phyloP scores from a whole-genome alignment of 2,888 invertebrate genomes.

The Melinopterus prodromus region DNA sequence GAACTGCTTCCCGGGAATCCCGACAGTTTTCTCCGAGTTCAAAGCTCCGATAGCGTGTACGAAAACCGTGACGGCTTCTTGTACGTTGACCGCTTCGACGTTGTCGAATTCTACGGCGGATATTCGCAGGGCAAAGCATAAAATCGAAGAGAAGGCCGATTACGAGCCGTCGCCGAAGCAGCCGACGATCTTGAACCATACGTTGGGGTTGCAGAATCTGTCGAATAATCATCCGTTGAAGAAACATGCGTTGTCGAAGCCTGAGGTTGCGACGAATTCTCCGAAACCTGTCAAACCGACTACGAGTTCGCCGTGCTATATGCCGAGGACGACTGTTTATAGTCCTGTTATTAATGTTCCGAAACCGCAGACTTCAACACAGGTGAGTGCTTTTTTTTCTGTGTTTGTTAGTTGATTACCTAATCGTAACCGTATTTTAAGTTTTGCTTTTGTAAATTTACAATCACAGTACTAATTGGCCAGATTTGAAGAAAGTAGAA shows the following conservation, averaged over 20 bases:
- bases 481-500: too few relatives aligned
- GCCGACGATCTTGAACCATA: constrained; percentile 52
- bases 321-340: constrained; percentile 51
- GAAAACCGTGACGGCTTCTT: background rate
- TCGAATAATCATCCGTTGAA: constrained; percentile 56
- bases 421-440: too few relatives aligned
- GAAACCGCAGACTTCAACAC: constrained; percentile 44
- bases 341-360: constrained; percentile 53
- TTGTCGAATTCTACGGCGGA: background rate
- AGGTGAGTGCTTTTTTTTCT: constrained; percentile 25
- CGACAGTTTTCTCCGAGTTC: background rate
- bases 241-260: constrained; percentile 44
- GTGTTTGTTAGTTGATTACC: background rate
- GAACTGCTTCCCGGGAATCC: background rate
- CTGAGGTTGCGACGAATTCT: constrained; percentile 16
- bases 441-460: too few relatives aligned
- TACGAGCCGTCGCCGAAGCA: constrained; percentile 49
- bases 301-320: constrained; percentile 52
- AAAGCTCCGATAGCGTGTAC: background rate
- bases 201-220: constrained; percentile 54
- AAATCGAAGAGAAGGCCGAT: constrained; percentile 20
- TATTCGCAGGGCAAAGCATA: background rate
- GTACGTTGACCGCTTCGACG: background rate
- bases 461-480: too few relatives aligned
- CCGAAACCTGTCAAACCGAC: constrained; percentile 24